A percentile compares a stretch with the other conserved stretches of the same genome.
Conservation (phyloP, 2,888 invertebrate genomes). For the Aromia moschata region DNA sequence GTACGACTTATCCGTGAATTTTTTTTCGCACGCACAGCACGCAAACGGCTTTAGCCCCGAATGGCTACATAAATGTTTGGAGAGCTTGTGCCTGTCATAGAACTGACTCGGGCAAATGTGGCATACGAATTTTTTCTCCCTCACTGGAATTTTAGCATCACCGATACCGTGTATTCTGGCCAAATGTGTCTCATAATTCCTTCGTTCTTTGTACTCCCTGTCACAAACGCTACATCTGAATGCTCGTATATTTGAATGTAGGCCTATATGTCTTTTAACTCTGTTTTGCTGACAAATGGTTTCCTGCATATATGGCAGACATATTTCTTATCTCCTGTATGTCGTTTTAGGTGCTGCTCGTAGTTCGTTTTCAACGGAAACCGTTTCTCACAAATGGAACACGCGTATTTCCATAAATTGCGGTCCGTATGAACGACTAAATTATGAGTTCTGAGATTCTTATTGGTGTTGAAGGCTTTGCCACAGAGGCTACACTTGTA, state of each 20-base stretch:
- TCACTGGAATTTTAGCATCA: slow-evolving; percentile 52
- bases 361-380: slow-evolving; percentile 52
- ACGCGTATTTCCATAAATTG: slow-evolving; percentile 51
- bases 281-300: slow-evolving; percentile 47
- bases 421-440: slow-evolving; percentile 54
- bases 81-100: slow-evolving; percentile 49
- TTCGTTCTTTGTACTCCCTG: slow-evolving; percentile 64
- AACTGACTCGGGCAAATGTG: slow-evolving; percentile 59
- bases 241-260: slow-evolving; percentile 48
- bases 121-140: slow-evolving; percentile 57
- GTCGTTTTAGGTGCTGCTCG: slow-evolving; percentile 49
- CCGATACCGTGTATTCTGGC: slow-evolving; percentile 62
- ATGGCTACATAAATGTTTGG: slow-evolving; percentile 51
- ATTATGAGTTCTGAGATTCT: slow-evolving; percentile 50
- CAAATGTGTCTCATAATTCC: slow-evolving; percentile 62
- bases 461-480: slow-evolving; percentile 54
- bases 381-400: slow-evolving; percentile 46
- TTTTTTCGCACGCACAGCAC: slow-evolving; percentile 48
- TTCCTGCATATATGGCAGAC: slow-evolving; percentile 51
- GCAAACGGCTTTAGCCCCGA: slow-evolving; percentile 50
- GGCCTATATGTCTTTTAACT: slow-evolving; percentile 47
- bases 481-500: slow-evolving; percentile 51
- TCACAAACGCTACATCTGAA: slow-evolving; percentile 64
- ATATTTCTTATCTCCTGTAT: slow-evolving; percentile 48
- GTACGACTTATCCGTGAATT: slow-evolving; percentile 52